Percentiles rank a stretch among this genome's conserved stretches.
Conservation (phyloP, 2,113 vertebrate species). For the Turnix velox region DNA sequence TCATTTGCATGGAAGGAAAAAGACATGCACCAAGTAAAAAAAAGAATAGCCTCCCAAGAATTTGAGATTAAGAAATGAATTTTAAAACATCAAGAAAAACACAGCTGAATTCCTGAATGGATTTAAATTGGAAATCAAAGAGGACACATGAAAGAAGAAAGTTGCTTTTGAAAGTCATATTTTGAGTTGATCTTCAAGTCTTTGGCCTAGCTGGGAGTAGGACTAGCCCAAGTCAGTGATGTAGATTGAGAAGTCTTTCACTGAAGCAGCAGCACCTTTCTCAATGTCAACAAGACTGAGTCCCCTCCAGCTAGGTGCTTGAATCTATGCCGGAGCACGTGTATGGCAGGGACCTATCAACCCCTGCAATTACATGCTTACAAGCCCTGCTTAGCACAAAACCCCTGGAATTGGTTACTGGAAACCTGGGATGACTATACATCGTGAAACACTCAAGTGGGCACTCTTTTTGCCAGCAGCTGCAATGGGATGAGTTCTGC, state of each 20-base stretch:
- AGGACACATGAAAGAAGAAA: background rate
- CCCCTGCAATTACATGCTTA: background rate
- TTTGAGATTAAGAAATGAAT: background rate
- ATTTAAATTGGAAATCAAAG: background rate
- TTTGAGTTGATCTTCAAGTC: background rate
- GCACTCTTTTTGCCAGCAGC: background rate
- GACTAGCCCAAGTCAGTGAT: background rate
- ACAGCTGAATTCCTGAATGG: background rate
- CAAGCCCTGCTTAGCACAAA: background rate
- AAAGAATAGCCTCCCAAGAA: background rate
- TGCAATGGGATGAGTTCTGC: background rate
- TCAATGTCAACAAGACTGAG: background rate
- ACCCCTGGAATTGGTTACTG: background rate
- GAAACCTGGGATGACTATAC: background rate
- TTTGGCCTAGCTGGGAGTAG: background rate
- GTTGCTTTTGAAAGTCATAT: background rate
- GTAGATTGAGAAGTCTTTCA: background rate
- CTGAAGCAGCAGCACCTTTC: background rate
- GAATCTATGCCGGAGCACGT: background rate
- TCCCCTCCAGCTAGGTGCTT: background rate
- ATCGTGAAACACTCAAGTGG: background rate
- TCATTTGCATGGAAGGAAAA: background rate
- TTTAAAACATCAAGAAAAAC: background rate
- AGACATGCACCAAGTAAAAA: background rate
- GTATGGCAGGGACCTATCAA: background rate